Base-by-base conservation (phyloP, 64 coral and sea anemone genomes). In the Montipora capricornis region DNA sequence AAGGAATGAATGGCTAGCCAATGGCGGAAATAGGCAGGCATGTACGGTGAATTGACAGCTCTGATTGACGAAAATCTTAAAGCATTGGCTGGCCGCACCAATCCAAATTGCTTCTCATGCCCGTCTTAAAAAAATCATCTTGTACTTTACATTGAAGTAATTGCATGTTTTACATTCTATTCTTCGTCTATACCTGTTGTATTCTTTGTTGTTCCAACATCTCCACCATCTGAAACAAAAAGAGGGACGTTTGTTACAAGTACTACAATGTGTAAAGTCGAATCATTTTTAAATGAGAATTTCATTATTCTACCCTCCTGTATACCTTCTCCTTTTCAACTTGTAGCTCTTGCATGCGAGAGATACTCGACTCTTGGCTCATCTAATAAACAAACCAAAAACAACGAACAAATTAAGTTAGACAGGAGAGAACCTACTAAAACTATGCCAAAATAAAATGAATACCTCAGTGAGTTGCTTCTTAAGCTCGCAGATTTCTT, bases 241-340 rank as follows among this genome's bases (percentile, higher is more conserved):
- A 12, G 13, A 50, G 20, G 5, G 0, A 9, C 20, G 8, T 8
- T 6, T 11, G 53, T 57, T 8, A 57, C 53, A 57, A 57, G 53
- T 57, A 57, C 11, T 6, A 57, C 53, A 57, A 37, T 37, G 29
- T 37, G 29, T 37, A 37, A 37, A 37, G 29, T 37, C 29, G 29
- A 37, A 37, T 37, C 29, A 37, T 37, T 37, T 37, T 37, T 37
- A 37, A 57, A 8, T 11, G 14, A 16, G 17, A 14, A 68, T 68
- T 68, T 68, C 64, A 68, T 7, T 15, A 16, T 15, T 19, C 64
- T 13, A 16, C 14, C 15, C 17, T 68, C 4, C 17, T 68, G 75
- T 26, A 10, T 5, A 91, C 89, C 78, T 91, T 91, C 57, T 91
- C 89, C 45, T 91, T 91, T 20, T 91, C 89, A 26, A 80, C 52